Evolutionary conservation across 2,888 invertebrate species (phyloP), one percentile per base, ranked within the genome.

Genomic region (Epistrophe grossulariae): DNA sequence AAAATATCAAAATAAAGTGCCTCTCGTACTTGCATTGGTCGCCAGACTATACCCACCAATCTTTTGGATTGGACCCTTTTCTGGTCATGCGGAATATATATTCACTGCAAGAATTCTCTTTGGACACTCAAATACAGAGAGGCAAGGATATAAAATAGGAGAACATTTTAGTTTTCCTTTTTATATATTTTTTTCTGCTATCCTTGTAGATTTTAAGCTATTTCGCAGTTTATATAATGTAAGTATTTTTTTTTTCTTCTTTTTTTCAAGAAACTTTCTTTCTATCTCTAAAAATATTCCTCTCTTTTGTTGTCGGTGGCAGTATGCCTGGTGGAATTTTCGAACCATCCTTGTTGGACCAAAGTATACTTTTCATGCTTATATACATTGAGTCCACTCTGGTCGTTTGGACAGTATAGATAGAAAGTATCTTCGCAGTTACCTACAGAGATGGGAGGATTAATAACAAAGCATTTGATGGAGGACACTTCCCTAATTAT

Each of bases 81-180:
- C 83, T 87, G 87, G 83, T 87, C 87, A 87, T 87, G 87, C 87
- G 87, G 76, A 87, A 87, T 79, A 74, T 87, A 70, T 70, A 52
- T 70, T 38, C 62, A 64, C 68, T 71, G 59, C n/a, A 52, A 74
- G 71, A 71, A 80, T 62, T 74, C 82, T 85, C 78, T 74, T 70
- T 72, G 59, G 43, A 43, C 78, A 70, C 52, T 79, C 74, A 70
- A 78, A 82, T 74, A 79, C 64, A 68, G 38, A 76, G 59, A 76
- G 24, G 59, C n/a, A 31, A 52, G 59, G 55, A 83, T 48, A 71
- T 62, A 31, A 76, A 76, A 83, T 79, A 83, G 55, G 76, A 72
- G 79, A 73, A 72, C 71, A 76, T 74, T 79, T 79, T 57, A 68
- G 62, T 79, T 82, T 62, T 45, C 31, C 31, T 70, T 48, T 79